Evolutionary conservation across 2,113 vertebrate genomes (phyloP), one percentile per base, ranked within the genome.

Genomic region (Sakesphorus luctuosus): DNA sequence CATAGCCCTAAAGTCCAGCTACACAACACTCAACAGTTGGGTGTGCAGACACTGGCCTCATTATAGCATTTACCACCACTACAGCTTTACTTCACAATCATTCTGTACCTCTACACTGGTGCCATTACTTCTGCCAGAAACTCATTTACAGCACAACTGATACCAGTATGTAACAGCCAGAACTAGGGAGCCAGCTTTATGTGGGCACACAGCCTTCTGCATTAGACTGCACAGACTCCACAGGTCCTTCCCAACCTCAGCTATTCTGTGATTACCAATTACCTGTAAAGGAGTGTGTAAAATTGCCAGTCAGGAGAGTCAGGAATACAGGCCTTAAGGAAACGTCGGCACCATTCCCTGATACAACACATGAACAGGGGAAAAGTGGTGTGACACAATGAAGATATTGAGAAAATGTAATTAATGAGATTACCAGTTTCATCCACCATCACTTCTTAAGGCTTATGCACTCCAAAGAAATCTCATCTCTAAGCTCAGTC

Each of bases 21-120:
- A 40, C n/a, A 33, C n/a, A 11, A 6, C 20, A 33, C 2, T 2
- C 28, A 24, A 11, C 10, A 33, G 50, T 0, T n/a, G 33, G 6
- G 2, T 13, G 28, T 8, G 44, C 46, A 67, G 18, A 40, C 58
- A 13, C 18, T 16, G 9, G 33, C 23, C 35, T 63, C 11, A 2
- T 13, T 7, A 14, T 3, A 15, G 53, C 38, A 68, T 55, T 59
- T 20, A 35, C 20, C 49, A 69, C 24, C 35, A 26, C 44, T 18
- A 24, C 44, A 84, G 68, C 53, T 76, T 65, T 35, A n/a, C 29
- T 5, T 19, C 44, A 75, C 63, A 31, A 16, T 36, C 36, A 29
- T 29, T 6, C 36, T 25, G 15, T 49, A 33, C 35, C 47, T 65
- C 26, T 25, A 14, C 38, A 12, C 9, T 2, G 18, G 31, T 4